Conservation (phyloP, 2,797 vertebrate genomes). For the Triplophysa bombifrons region DNA sequence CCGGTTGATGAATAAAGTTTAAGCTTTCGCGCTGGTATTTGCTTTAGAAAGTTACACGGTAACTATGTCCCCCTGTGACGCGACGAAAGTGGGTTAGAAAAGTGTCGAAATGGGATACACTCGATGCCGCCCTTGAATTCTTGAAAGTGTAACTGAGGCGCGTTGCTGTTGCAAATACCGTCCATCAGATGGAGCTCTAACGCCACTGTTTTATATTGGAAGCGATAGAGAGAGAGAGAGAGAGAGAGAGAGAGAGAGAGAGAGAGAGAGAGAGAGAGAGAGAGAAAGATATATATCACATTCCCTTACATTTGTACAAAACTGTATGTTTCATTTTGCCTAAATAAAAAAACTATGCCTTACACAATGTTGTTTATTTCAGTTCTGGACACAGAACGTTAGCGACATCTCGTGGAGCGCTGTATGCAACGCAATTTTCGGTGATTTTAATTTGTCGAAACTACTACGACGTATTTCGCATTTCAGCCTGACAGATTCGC, state of each 20-base stretch:
- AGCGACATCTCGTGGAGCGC: constrained; percentile 30
- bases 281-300: no score
- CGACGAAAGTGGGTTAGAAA: constrained; percentile 7
- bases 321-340: no score
- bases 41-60: neutral
- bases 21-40: neutral
- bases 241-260: no score
- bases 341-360: no score
- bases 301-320: no score
- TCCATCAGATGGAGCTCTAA: constrained; percentile 51
- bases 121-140: constrained; percentile 47
- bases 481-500: neutral
- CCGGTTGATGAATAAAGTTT: neutral
- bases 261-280: no score
- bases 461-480: neutral
- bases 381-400: neutral
- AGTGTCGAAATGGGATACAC: constrained; percentile 22
- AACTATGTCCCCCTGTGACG: constrained; percentile 5
- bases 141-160: constrained; percentile 29
- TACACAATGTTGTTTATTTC: neutral
- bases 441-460: neutral
- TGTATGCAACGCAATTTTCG: neutral
- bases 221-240: no score
- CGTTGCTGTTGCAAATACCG: constrained; percentile 54
- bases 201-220: no score